Base-by-base conservation (phyloP, 2,797 vertebrate species). In the Hoplostethus mediterraneus region DNA sequence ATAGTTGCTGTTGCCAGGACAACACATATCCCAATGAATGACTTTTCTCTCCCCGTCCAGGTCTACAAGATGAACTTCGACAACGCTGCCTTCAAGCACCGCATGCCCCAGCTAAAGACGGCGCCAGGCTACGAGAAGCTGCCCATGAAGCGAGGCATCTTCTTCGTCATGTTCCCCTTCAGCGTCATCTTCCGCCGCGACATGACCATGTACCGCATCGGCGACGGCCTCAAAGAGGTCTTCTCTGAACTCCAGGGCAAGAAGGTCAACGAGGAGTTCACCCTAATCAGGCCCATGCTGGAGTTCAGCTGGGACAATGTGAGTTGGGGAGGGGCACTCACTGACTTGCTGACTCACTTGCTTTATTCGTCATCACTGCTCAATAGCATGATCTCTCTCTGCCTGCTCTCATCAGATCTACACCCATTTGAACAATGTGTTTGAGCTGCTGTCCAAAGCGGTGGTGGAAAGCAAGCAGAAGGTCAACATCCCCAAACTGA, bases 31-130 rank as follows among this genome's bases (percentile, higher is more conserved):
- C 7, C 36, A 42, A 11, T 3, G 40, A 42, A 42, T 42, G 40
- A 9, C 10, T 36, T 44, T 10, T 21, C 31, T 16, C 3, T 56
- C 8, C 73, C 40, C 51, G 0, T 69, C 17, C 84, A 95, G 93
- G 90, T 95, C 30, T 95, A 94, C 63, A 95, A 95, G 84, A 95
- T 95, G 93, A 95, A 95, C 82, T 94, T 95, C 17, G 94, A 95
- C 87, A 94, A 95, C 3, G 94, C 94, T 0, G 94, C 94, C 45
- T 94, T 95, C 90, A 94, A 94, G 71, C 93, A 95, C 79, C 93
- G 92, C 61, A 95, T 93, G 90, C 92, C 93, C 0, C 92, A 94
- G 85, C 93, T 94, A 87, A 95, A 93, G 85, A 95, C 94, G 1
- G 94, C 94, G 1, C 94, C 94, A 0, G 90, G 93, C 77, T 95